Evolutionary conservation across 1,140 invertebrate genomes (phyloP).

Genomic region (Calliopsis andreniformis): DNA sequence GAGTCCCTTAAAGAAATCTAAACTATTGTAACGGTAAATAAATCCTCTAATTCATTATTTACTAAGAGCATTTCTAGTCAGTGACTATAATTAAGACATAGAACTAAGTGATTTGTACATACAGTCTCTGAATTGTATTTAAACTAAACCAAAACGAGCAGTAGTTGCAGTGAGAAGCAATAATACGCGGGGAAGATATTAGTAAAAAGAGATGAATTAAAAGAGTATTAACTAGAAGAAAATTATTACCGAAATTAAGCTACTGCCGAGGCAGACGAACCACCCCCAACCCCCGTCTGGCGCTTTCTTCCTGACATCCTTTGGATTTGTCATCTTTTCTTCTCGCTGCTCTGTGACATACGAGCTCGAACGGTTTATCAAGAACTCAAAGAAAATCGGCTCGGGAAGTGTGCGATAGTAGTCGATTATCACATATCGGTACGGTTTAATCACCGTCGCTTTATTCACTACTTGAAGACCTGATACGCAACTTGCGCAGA

Average conservation of each 20-base stretch:
- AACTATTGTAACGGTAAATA: no score
- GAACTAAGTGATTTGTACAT: no score
- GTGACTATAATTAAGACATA: no score
- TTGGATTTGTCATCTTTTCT: slow-evolving; percentile 14
- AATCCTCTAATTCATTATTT: no score
- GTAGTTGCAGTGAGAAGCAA: no score
- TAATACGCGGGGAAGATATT: no score
- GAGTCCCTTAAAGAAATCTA: no score
- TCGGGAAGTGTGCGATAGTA: neutral
- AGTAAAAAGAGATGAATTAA: no score
- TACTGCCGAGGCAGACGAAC: slow-evolving; percentile 90
- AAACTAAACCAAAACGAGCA: no score
- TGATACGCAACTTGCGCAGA: neutral
- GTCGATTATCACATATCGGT: slow-evolving; percentile 18
- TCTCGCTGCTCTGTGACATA: neutral
- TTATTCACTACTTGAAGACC: slow-evolving; percentile 25
- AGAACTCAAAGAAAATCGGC: neutral
- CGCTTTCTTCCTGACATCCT: slow-evolving; percentile 69
- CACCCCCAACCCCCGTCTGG: slow-evolving; percentile 91
- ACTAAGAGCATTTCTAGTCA: no score
- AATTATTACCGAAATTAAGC: slow-evolving; percentile 87
- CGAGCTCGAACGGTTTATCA: neutral
- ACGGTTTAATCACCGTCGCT: slow-evolving; percentile 24
- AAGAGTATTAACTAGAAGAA: neutral
- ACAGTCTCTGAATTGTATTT: no score